Base-by-base conservation (phyloP, 1,140 invertebrate species). In the Musca vetustissima region DNA sequence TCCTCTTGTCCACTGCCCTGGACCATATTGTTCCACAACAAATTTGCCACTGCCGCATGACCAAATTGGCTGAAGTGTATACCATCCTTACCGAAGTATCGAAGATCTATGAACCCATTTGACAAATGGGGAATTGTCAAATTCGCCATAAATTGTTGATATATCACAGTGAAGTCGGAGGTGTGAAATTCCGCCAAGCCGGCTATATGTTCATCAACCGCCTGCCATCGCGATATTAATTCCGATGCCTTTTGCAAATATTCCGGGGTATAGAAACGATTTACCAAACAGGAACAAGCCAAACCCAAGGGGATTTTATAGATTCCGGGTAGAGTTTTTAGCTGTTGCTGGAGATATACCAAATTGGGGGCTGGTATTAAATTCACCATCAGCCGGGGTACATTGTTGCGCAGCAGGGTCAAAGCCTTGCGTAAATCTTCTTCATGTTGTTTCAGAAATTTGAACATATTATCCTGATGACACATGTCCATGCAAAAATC, bases 1-100 rank as follows among this genome's bases (percentile, higher is more conserved):
- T 36, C 73, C 17, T 75, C 77, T 17, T 64, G 61, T 0, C 73
- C 79, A 70, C 68, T 80, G 8, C 86, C 87, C 75, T 87, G 76
- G 55, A 89, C 28, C 77, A 89, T 84, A 74, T 86, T 90, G 75
- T 88, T 89, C 88, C 87, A 90, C 14, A 89, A 72, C 24, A 79
- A 72, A 71, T 85, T 87, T 1, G 85, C 83, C 25, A 73, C 36
- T 36, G 77, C 78, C 1, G 88, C 85, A 70, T 91, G 87, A 11
- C 84, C 84, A 65, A 87, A 88, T 73, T 90, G 87, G 74, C 88
- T 91, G 1, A 89, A 84, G 74, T 93, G 91, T 72, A 93, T 92
- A 79, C 91, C 92, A 77, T 93, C 91, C 13, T 83, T 80, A 1
- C 89, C 86, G 43, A 92, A 84, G 74, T 86, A 89, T 3, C 85